Conservation (phyloP, 1,140 invertebrate genomes). For the Brachionus sp. region DNA sequence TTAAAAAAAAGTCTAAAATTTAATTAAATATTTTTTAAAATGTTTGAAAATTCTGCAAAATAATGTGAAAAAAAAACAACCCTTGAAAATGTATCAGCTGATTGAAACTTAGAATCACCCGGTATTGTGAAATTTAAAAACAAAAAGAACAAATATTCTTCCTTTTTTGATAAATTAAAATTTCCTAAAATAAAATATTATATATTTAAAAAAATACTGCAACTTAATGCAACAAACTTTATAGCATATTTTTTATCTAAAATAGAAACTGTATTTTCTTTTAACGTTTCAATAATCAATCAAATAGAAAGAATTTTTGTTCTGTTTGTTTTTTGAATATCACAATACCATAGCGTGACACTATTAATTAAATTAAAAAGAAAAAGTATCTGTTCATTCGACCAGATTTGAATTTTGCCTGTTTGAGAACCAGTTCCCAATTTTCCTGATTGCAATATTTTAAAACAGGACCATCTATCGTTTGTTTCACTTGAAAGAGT, state of each 20-base stretch:
- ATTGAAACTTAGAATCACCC: not conserved
- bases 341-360: no score
- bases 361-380: no score
- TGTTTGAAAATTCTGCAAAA: not conserved
- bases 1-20: not conserved
- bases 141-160: not conserved
- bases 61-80: not conserved
- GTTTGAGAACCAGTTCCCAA: no score
- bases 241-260: no score
- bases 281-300: no score
- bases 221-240: no score
- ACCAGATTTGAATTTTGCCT: not conserved
- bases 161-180: not conserved
- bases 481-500: not conserved
- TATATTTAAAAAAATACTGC: no score
- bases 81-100: not conserved
- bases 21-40: not conserved
- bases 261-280: no score
- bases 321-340: no score
- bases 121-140: not conserved
- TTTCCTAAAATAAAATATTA: no score
- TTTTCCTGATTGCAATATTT: no score
- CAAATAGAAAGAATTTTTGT: no score
- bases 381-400: not conserved
- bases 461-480: not conserved